Base-by-base conservation (phyloP, 2,113 vertebrate genomes). In the Sinosuthora webbiana region DNA sequence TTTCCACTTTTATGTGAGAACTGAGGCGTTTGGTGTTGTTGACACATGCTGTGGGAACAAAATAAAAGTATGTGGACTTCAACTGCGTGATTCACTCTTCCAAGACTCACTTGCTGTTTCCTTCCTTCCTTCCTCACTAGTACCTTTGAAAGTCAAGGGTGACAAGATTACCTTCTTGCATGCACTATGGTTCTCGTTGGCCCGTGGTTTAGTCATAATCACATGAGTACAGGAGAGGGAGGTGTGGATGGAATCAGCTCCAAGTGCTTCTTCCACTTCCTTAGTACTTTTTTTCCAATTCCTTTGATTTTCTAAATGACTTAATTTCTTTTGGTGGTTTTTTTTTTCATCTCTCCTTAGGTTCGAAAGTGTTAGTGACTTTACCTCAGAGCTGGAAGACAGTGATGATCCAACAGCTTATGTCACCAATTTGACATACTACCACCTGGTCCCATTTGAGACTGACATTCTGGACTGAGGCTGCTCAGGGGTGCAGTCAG, bases 391-490 rank as follows among this genome's bases (percentile, higher is more conserved):
- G 65, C 77, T 98, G 47, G 98, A 98, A 17, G 97, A 98, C 33
- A 98, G 96, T 2, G 98, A 99, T 41, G 99, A 99, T 70, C 98
- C 99, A 13, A 98, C 98, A 37, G 99, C 99, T 28, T 99, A 99
- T 33, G 99, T 99, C 97, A 99, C 99, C 97, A 99, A 99, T 96
- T 97, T 99, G 90, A 99, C 99, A 31, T 99, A 99, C 95, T 99
- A 99, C 97, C 99, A 99, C 73, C 98, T 99, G 93, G 99, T 99
- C 78, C 99, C 99, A 1, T 99, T 99, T 77, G 99, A 99, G 97
- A 99, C 99, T 0, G 99, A 99, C 95, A 99, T 99, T 97, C 97
- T 99, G 98, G 99, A 99, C 97, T 99, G 98, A 99, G 88, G 35
- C 79, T 89, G 68, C 71, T 69, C 44, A 3, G 19, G 2, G 25